These are phyloP conservation scores for Emydura subglobosa DNA, from an alignment of 2,113 vertebrate genomes.

Conservation along the genomic window DNA sequence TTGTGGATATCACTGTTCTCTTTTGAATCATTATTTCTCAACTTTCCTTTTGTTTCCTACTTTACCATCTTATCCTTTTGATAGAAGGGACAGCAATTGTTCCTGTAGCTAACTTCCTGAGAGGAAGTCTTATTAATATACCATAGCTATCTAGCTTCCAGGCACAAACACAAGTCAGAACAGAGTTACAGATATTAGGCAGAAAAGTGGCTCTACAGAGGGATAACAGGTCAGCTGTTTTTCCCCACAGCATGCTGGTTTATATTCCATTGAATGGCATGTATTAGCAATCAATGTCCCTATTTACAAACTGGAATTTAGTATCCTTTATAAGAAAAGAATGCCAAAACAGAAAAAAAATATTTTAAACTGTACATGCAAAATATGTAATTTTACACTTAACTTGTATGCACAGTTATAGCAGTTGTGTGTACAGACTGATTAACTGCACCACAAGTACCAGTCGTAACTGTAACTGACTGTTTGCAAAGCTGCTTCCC, in stretches of 20 bases:
- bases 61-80: neutral
- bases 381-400: neutral
- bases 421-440: neutral
- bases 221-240: neutral
- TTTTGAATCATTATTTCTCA: neutral
- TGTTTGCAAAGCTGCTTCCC: neutral
- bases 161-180: fast-evolving
- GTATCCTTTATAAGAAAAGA: neutral
- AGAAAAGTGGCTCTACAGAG: neutral
- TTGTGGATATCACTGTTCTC: neutral
- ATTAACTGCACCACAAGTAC: neutral
- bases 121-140: neutral
- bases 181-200: neutral
- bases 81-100: neutral
- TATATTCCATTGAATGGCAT: neutral
- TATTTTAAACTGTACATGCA: neutral
- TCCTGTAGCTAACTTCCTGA: neutral
- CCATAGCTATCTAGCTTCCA: neutral
- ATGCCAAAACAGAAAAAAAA: neutral
- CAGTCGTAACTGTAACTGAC: neutral
- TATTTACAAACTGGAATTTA: neutral
- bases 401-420: neutral
- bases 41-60: neutral
- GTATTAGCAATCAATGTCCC: fast-evolving
- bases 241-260: neutral